Evolutionary conservation across 2,113 vertebrate genomes (phyloP), one percentile per base, ranked within the genome.

Genomic region (Benitochromis conjunctus): DNA sequence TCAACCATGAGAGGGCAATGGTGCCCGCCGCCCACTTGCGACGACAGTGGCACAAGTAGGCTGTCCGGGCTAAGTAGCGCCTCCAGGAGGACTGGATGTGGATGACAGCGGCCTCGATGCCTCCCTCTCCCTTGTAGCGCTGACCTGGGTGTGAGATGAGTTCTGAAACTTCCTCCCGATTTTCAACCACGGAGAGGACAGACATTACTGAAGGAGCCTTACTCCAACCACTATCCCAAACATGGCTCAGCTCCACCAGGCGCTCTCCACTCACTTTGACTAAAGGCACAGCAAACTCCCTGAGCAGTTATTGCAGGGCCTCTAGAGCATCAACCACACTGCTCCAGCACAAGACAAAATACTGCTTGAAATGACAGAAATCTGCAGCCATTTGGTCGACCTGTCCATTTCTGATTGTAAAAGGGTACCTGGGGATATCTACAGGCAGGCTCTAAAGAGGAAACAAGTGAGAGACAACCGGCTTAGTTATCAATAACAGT

Each of bases 11-110:
- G 1, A 94, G 6, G 48, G 96, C 79, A 1, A 97, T 96, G 91
- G 94, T 97, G n/a, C 94, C 96, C 3, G 94, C 96, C 4, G 97
- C 97, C 98, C 97, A 94, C 89, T 96, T 96, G 95, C 93, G 92
- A 57, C 56, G 91, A 62, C 90, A 86, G 57, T 88, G 85, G 9
- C 0, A 3, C 85, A 96, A 53, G 57, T 94, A 97, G 86, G 91
- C 83, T 19, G 62, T 87, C 21, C 95, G 95, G 31, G 93, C 94
- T 18, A 1, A 57, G 54, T 89, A 89, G 24, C 96, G 71, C 86
- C 96, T 95, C 97, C 98, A 97, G 1, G 90, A 93, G 66, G 97
- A 93, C 71, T 97, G 97, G 82, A 97, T 95, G 92, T 79, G 94
- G 13, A 90, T 78, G 13, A 95, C 96, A 2, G 97, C 98, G 1